Evolutionary conservation across 2,888 invertebrate genomes (phyloP).

Genomic region (Lasioglossum lativentre): DNA sequence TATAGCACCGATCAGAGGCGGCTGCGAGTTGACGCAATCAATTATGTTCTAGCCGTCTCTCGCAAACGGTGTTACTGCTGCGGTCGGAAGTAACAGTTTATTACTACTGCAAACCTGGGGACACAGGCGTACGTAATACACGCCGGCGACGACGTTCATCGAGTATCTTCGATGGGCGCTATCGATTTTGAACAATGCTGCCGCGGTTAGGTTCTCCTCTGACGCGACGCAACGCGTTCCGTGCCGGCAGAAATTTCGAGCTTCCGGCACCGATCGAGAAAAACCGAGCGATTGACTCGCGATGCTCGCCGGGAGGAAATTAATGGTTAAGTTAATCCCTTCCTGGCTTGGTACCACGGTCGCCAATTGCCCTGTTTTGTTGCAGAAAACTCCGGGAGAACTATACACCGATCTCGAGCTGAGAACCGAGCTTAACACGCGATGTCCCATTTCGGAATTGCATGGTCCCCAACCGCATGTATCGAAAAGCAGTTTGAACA

Average conservation of each 20-base stretch:
- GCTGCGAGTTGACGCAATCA: conserved; percentile 55
- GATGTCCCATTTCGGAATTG: conserved; percentile 4
- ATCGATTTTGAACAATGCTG: not conserved
- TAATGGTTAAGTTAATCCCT: conserved; percentile 1
- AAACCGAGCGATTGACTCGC: not conserved
- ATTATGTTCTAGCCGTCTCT: conserved; percentile 61
- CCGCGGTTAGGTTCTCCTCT: not conserved
- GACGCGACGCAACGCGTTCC: not conserved
- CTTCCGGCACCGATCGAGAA: conserved; percentile 8
- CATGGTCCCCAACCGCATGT: not conserved
- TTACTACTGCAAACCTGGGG: conserved; percentile 67
- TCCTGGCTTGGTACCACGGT: not conserved
- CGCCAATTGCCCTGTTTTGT: not conserved
- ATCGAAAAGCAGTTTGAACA: not conserved
- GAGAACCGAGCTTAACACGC: not conserved
- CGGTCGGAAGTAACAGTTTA: conserved; percentile 70
- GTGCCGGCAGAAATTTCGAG: conserved; percentile 2
- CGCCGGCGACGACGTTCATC: conserved; percentile 18
- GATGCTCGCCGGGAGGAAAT: not conserved
- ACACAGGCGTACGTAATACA: conserved; percentile 25
- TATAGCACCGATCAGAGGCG: conserved; percentile 50
- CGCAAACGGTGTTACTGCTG: conserved; percentile 63
- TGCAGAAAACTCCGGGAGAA: not conserved
- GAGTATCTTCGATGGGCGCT: conserved; percentile 12
- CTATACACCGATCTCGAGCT: not conserved